Base-by-base conservation (phyloP, 2,888 invertebrate species). In the Macrophya annulata region DNA sequence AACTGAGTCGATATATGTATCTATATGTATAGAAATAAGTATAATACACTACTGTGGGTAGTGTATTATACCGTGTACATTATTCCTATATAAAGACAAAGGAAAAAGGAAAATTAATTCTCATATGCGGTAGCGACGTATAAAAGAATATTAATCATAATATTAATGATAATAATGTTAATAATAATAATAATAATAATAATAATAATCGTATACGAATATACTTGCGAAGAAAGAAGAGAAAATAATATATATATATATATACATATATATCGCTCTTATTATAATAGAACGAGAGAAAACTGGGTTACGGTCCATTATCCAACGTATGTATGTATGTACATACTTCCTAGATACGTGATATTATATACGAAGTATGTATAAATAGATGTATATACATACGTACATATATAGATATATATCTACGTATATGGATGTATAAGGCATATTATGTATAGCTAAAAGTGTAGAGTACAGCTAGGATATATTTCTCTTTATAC, bases 221-320 rank as follows among this genome's bases (percentile, higher is more conserved):
- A 45, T 72, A 68, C 25, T 72, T n/a, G n/a, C n/a, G n/a, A n/a
- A n/a, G n/a, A n/a, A n/a, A n/a, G n/a, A n/a, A n/a, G n/a, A n/a
- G n/a, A n/a, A n/a, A n/a, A n/a, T n/a, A n/a, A n/a, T n/a, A n/a
- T n/a, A n/a, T n/a, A n/a, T n/a, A n/a, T n/a, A n/a, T n/a, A n/a
- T n/a, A n/a, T n/a, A n/a, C n/a, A n/a, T n/a, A n/a, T n/a, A n/a
- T 51, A 51, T 77, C 55, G 55, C 10, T 10, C n/a, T 31, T 55
- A n/a, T n/a, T 31, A 21, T 51, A 37, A 21, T 51, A 37, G 31
- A 55, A 37, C 15, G 15, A 55, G 10, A 51, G n/a, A 31, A 31
- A 77, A 77, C 77, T 77, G 10, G 77, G 77, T 77, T 77, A 77
- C 77, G 77, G 31, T 77, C 77, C 43, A 77, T 77, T 45, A 74